Base-by-base conservation (phyloP, 2,797 vertebrate genomes). In the Rhynchonycteris naso region DNA sequence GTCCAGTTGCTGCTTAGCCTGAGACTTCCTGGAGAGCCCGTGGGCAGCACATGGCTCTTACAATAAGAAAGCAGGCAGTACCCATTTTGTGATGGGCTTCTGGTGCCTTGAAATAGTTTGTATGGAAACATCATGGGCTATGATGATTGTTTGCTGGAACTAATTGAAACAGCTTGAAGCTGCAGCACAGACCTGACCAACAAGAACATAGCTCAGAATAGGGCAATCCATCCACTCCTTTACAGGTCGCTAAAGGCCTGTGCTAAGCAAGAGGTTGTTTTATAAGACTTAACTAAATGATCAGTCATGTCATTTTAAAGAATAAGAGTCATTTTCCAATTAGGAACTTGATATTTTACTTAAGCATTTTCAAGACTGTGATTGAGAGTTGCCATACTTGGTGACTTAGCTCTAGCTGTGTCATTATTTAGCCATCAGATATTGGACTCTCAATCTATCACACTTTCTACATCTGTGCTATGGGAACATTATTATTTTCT, bases 301-400 rank as follows among this genome's bases (percentile, higher is more conserved):
- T 15, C 21, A 61, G 47, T 50, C 16, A 1, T 24, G 26, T 59
- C 24, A 24, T 54, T 58, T 54, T 54, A 61, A n/a, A 61, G 33
- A 59, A 75, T 66, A 80, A 82, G 22, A 47, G 66, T 52, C 12
- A 43, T 71, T 97, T 90, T 63, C 26, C 52, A 84, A 66, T 54
- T 61, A 71, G 16, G 65, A 76, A 90, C 76, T 5, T n/a, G 85
- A 30, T 58, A 58, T 86, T 90, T 95, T 84, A 87, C 66, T 58
- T 81, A 76, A 59, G 59, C 14, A 33, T 82, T 91, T 61, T 16
- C 2, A 71, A 63, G 54, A 13, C 52, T 43, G 84, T 69, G 63
- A 21, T 19, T 66, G 24, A 71, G 35, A 88, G 28, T 72, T 33
- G n/a, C 8, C 28, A 28, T 13, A 24, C 43, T 43, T 79, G 38